phyloP scores from a whole-genome alignment of 2,888 invertebrate genomes.

The Eumerus sabulonum region DNA sequence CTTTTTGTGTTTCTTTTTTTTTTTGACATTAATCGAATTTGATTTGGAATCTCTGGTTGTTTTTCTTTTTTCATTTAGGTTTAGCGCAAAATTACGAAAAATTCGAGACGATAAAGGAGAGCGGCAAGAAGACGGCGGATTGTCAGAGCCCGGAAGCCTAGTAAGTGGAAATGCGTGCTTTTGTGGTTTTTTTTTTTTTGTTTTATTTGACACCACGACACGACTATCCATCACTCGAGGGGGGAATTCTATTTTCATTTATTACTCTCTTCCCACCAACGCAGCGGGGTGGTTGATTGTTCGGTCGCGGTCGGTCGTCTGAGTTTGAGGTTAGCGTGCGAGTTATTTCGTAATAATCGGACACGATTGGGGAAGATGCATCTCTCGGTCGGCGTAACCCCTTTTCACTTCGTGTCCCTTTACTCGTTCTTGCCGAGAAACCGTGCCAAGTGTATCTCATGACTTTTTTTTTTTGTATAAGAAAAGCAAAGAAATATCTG shows the following conservation, averaged over 20 bases:
- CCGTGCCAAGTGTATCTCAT: slow-evolving; percentile 50
- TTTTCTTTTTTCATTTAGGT: slow-evolving; percentile 79
- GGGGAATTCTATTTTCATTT: neutral
- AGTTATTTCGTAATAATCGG: slow-evolving; percentile 56
- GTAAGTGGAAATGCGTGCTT: slow-evolving; percentile 80
- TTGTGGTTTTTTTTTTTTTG: slow-evolving; percentile 5
- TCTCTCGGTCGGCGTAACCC: neutral
- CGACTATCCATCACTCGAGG: neutral
- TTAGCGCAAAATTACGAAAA: slow-evolving; percentile 90
- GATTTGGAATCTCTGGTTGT: neutral
- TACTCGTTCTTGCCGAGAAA: slow-evolving; percentile 11
- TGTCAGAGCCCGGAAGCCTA: slow-evolving; percentile 83
- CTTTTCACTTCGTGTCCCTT: too few relatives aligned
- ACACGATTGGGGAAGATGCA: neutral
- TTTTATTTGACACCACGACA: too few relatives aligned
- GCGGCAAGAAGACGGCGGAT: slow-evolving; percentile 84
- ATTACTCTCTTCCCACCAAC: neutral
- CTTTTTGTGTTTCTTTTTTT: neutral
- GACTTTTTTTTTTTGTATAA: slow-evolving; percentile 15
- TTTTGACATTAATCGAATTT: slow-evolving; percentile 18
- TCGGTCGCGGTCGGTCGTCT: slow-evolving; percentile 18
- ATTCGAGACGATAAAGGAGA: slow-evolving; percentile 86
- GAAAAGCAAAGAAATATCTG: slow-evolving; percentile 18
- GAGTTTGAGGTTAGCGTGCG: slow-evolving; percentile 56
- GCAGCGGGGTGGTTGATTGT: neutral